These are phyloP conservation scores for Chironomus riparius DNA, from an alignment of 2,888 invertebrate species.

Conservation along the genomic window DNA sequence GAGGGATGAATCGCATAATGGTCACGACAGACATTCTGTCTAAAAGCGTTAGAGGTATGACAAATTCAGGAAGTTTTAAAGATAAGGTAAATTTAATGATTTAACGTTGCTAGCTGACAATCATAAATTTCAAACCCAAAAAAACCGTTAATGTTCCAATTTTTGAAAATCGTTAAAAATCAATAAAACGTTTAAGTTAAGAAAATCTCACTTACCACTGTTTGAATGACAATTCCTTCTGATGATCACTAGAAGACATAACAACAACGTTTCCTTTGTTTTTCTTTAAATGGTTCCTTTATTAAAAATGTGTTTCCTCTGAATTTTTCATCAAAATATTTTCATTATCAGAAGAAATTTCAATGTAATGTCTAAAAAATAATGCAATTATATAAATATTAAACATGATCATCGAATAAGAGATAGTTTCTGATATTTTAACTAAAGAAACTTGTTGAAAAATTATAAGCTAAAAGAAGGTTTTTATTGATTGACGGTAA, in stretches of 20 bases:
- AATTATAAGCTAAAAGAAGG: not conserved
- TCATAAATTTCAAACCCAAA: too few relatives aligned
- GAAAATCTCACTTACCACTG: not conserved
- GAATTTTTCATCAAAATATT: not conserved
- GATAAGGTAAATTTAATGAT: too few relatives aligned
- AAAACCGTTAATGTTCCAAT: too few relatives aligned
- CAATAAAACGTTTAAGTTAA: too few relatives aligned
- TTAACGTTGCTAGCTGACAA: too few relatives aligned
- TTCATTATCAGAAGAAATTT: not conserved
- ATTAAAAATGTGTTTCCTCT: constrained; percentile 25
- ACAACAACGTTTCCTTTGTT: not conserved
- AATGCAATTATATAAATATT: not conserved
- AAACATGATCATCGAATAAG: not conserved
- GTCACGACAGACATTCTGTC: too few relatives aligned
- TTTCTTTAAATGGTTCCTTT: constrained; percentile 1
- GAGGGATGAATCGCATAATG: too few relatives aligned
- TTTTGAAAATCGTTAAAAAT: too few relatives aligned
- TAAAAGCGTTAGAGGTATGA: too few relatives aligned
- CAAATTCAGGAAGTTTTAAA: too few relatives aligned
- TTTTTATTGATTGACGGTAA: not conserved
- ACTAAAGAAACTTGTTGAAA: not conserved
- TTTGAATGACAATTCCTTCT: not conserved
- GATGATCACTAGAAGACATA: not conserved
- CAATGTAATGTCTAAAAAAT: constrained; percentile 2
- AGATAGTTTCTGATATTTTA: not conserved